Evolutionary conservation across 2,113 vertebrate genomes (phyloP), one percentile per base, ranked within the genome.

Genomic region (Microcebus tavaratra): DNA sequence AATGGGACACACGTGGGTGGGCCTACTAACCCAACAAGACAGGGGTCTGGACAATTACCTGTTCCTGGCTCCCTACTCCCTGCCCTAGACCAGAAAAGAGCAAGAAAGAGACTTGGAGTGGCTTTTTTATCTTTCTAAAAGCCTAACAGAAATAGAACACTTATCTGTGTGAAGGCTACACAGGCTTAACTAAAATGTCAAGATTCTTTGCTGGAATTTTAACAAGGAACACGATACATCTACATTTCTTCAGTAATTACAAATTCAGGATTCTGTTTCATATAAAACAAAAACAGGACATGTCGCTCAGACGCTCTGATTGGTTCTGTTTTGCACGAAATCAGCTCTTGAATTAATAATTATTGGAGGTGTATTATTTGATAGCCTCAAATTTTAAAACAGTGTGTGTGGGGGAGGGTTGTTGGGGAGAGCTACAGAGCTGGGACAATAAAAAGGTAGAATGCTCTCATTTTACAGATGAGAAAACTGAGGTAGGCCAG

Each of bases 111-210:
- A 36, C 93, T 63, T 13, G 13, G 36, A 59, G 73, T 23, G 83
- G 75, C 34, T 80, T 57, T 36, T 57, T 67, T 79, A 75, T 72
- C 84, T 88, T 92, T 90, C 42, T 21, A 59, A 88, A 84, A 81
- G 25, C 50, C 75, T 75, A 45, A 53, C 65, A 73, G 88, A 97
- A 95, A 89, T 11, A 50, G 34, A 87, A 80, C n/a, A 59, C 85
- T 79, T 88, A 59, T 88, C 67, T 50, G 21, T 82, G 67, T 57
- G 78, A 95, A 88, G 48, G 61, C 72, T 73, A 21, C 31, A 8
- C 3, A 13, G 93, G 89, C 89, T 94, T 95, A 70, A 89, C 86
- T 89, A 48, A 95, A 97, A 95, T 50, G 91, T 91, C 96, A 89
- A n/a, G 42, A 95, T 95, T 95, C 95, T 78, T 94, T 94, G 65